Conservation (phyloP, 2,888 invertebrate genomes). For the Andrena trimmerana region DNA sequence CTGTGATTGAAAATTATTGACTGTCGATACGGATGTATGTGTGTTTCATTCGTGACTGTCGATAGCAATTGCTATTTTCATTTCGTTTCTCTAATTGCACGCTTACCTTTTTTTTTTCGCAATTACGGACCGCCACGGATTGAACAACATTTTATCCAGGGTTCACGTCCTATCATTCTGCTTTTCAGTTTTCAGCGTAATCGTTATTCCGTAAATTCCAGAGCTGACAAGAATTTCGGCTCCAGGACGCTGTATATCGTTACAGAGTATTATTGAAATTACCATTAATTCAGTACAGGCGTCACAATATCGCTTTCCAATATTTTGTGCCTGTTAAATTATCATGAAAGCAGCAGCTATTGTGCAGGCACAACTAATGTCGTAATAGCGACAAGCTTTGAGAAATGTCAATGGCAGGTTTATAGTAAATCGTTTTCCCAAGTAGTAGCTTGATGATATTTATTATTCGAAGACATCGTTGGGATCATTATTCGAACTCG, state of each 20-base stretch:
- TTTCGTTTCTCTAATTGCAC: conserved; percentile 4
- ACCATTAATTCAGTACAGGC: too few relatives aligned
- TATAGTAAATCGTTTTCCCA: conserved; percentile 3
- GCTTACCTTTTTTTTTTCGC: background rate
- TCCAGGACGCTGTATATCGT: too few relatives aligned
- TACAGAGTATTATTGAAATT: too few relatives aligned
- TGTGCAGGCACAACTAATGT: background rate
- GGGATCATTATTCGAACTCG: conserved; percentile 75
- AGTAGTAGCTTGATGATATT: conserved; percentile 52
- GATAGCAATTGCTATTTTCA: conserved; percentile 34
- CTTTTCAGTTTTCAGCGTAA: background rate
- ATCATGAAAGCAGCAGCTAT: background rate
- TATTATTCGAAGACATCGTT: conserved; percentile 71
- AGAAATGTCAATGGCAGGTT: background rate
- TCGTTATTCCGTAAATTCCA: background rate
- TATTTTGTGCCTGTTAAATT: background rate
- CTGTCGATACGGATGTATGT: conserved; percentile 18
- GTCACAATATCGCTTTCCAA: too few relatives aligned
- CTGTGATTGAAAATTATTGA: conserved; percentile 36
- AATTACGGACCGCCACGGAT: conserved; percentile 21
- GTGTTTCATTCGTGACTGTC: conserved; percentile 5
- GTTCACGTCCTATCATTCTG: background rate
- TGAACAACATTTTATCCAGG: conserved; percentile 19
- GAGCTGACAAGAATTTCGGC: too few relatives aligned
- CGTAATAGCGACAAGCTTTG: background rate